Evolutionary conservation across 2,888 invertebrate species (phyloP).

Genomic region (Xanthorhoe designata): DNA sequence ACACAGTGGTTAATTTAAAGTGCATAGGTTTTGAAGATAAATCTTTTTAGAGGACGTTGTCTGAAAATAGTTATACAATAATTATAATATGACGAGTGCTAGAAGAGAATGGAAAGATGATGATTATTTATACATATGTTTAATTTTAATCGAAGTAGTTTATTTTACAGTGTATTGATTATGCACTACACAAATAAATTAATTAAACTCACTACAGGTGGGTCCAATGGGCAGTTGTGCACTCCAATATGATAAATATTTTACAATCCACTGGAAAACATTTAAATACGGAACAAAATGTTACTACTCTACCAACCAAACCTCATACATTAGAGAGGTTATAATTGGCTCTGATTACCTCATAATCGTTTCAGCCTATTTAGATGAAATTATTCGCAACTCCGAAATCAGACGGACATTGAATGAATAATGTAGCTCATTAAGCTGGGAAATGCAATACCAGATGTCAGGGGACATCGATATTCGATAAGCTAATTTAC

Average conservation of each 20-base stretch:
- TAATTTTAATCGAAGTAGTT: too few relatives aligned
- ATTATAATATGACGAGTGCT: too few relatives aligned
- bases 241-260: neutral
- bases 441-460: slow-evolving; percentile 47
- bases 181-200: neutral
- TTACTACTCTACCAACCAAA: neutral
- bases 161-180: too few relatives aligned
- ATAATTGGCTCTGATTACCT: slow-evolving; percentile 21
- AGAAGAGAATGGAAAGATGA: too few relatives aligned
- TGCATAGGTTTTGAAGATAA: too few relatives aligned
- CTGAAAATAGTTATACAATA: too few relatives aligned
- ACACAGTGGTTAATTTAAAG: too few relatives aligned
- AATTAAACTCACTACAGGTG: neutral
- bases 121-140: too few relatives aligned
- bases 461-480: slow-evolving; percentile 50
- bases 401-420: slow-evolving; percentile 46
- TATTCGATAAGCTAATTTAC: slow-evolving; percentile 54
- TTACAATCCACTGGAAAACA: neutral
- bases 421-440: slow-evolving; percentile 56
- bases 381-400: slow-evolving; percentile 43
- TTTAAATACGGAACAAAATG: neutral
- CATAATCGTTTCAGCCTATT: slow-evolving; percentile 19
- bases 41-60: too few relatives aligned
- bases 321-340: slow-evolving; percentile 15
- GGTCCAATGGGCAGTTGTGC: neutral